phyloP scores from a whole-genome alignment of 1,140 invertebrate genomes.

The Lordiphosa collinella region DNA sequence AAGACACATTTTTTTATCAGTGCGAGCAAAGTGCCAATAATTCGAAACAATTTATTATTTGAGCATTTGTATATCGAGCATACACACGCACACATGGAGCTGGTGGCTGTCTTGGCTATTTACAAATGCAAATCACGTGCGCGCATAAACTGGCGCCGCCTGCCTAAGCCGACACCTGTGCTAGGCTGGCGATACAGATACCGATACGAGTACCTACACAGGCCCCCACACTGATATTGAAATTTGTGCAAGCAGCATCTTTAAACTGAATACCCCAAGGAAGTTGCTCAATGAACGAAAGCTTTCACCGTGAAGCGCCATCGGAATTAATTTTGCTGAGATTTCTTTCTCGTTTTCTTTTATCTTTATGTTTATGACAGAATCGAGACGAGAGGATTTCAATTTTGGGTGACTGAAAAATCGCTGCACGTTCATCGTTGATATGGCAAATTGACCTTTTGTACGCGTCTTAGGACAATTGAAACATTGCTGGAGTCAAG shows the following conservation, averaged over 20 bases:
- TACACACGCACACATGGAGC: conserved; percentile 14
- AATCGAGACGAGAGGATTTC: conserved; percentile 58
- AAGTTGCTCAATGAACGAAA: conserved; percentile 45
- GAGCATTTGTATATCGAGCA: conserved; percentile 67
- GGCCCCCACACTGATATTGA: conserved; percentile 42
- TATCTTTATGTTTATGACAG: conserved; percentile 67
- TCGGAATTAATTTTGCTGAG: conserved; percentile 66
- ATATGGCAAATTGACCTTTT: conserved; percentile 47
- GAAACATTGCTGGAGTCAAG: conserved; percentile 12
- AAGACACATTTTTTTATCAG: conserved; percentile 72
- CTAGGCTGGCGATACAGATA: conserved; percentile 41
- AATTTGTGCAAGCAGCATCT: conserved; percentile 29
- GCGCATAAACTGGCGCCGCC: conserved; percentile 57
- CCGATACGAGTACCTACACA: conserved; percentile 19
- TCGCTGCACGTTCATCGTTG: conserved; percentile 65
- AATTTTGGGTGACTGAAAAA: conserved; percentile 50
- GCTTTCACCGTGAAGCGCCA: conserved; percentile 53
- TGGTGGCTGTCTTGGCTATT: conserved; percentile 34
- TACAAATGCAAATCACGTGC: conserved; percentile 74
- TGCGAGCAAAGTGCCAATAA: conserved; percentile 69
- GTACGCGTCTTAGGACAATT: conserved; percentile 13
- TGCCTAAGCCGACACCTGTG: conserved; percentile 25
- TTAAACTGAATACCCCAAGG: conserved; percentile 56
- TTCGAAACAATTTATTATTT: conserved; percentile 77
- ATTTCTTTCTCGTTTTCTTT: conserved; percentile 51